Evolutionary conservation across 1,140 invertebrate genomes (phyloP).

Genomic region (Pachyrhynchus sulphureomaculatus): DNA sequence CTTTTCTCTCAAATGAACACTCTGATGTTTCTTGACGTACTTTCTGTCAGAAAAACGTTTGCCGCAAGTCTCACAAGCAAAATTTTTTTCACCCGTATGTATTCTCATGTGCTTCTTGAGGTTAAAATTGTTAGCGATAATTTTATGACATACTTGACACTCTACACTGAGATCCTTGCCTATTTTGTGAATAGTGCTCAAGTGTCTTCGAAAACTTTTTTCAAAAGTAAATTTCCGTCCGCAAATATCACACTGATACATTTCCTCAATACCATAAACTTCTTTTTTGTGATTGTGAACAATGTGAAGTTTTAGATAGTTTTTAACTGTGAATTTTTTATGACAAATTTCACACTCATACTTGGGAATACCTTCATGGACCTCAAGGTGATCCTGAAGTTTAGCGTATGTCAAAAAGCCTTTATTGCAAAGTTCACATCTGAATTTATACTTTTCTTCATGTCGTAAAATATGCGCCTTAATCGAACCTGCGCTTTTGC

Average conservation of each 20-base stretch:
- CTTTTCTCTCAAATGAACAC: conserved; percentile 51
- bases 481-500: conserved; percentile 15
- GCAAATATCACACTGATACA: conserved; percentile 37
- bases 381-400: conserved; percentile 51
- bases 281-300: conserved; percentile 40
- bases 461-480: conserved; percentile 53
- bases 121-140: conserved; percentile 52
- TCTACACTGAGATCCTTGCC: conserved; percentile 33
- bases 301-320: conserved; percentile 48
- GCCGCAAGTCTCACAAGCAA: conserved; percentile 57
- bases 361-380: conserved; percentile 34
- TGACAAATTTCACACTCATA: conserved; percentile 53
- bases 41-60: conserved; percentile 70
- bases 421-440: conserved; percentile 54
- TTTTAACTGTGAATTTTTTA: conserved; percentile 52
- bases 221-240: conserved; percentile 41
- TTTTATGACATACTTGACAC: conserved; percentile 52
- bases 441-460: conserved; percentile 52
- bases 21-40: conserved; percentile 57
- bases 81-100: conserved; percentile 56
- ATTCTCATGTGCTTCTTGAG: conserved; percentile 53
- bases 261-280: conserved; percentile 34
- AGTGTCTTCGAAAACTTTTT: conserved; percentile 37
- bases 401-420: conserved; percentile 52
- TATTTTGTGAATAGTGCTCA: conserved; percentile 39